Evolutionary conservation across 1,140 invertebrate genomes (phyloP), one percentile per base, ranked within the genome.

Genomic region (Drosophila bipectinata): DNA sequence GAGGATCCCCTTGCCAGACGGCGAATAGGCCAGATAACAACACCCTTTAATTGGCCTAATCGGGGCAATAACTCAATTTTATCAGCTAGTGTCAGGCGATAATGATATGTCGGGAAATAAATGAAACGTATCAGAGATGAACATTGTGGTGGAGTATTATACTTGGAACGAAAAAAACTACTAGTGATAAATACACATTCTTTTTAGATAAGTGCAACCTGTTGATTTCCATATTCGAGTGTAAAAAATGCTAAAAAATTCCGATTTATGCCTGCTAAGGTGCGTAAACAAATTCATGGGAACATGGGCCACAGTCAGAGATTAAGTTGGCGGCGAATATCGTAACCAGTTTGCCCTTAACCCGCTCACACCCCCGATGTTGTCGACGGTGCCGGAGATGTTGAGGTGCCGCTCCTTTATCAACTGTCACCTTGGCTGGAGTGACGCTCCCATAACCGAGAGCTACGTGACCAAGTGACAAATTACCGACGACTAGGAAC

Each of bases 401-500:
- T 26, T 37, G 12, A 37, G 34, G 34, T 63, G 45, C 39, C 63
- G 72, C 64, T 60, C 63, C 63, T 64, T 66, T 57, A 62, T 72
- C 68, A 73, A 26, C 60, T 73, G 82, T 68, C 69, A 72, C 64
- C 77, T 68, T 58, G 64, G 32, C 28, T 56, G 60, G 32, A 75
- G 66, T 64, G 59, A 48, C 63, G 55, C 55, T 61, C 72, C 51
- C 49, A 72, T 39, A 74, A 68, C 76, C 45, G 61, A 56, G 54
- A 53, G 64, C 68, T 88, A 87, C 82, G 82, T 87, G 82, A 88
- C 79, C 83, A 87, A 87, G 82, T 87, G 82, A 88, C 83, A 88
- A 87, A 87, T 87, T 87, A 83, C 83, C 56, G 60, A 41, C 72
- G 52, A 80, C 41, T 5, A 37, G 34, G 14, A 9, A 77, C 54